Evolutionary conservation across 2,113 vertebrate genomes (phyloP).

Genomic region (Aphyosemion australe): DNA sequence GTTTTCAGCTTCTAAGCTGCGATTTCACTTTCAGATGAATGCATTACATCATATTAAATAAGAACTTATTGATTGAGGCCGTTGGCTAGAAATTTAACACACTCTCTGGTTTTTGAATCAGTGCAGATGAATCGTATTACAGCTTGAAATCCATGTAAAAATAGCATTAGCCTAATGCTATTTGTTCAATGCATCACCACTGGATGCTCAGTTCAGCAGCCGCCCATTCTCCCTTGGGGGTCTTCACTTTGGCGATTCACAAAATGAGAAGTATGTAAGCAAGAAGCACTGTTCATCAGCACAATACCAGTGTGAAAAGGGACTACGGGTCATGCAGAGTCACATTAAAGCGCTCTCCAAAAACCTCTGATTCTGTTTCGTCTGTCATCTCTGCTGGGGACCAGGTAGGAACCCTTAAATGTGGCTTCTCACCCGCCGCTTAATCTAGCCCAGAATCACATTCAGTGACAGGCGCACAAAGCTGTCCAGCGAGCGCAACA

Average conservation of each 20-base stretch:
- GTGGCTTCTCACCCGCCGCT: conserved; percentile 73
- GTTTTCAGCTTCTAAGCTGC: conserved; percentile 26
- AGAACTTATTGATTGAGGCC: too few relatives aligned
- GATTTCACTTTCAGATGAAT: conserved; percentile 38
- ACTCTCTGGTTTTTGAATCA: conserved; percentile 4
- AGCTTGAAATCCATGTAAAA: conserved; percentile 12
- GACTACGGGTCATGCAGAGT: conserved; percentile 38
- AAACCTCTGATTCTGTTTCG: conserved; percentile 58
- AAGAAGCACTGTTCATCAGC: conserved; percentile 35
- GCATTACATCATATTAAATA: too few relatives aligned
- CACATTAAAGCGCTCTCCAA: conserved; percentile 48
- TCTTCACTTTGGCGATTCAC: conserved; percentile 46
- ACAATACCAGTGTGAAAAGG: conserved; percentile 52
- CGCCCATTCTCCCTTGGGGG: conserved; percentile 34
- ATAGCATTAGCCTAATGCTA: conserved; percentile 4
- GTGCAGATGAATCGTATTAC: conserved; percentile 14
- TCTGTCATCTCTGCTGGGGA: conserved; percentile 68
- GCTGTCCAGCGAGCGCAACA: conserved; percentile 73
- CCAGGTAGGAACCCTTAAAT: conserved; percentile 77
- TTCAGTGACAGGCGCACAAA: conserved; percentile 79
- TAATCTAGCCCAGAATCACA: conserved; percentile 81
- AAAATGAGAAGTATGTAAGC: conserved; percentile 50
- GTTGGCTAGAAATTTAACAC: too few relatives aligned
- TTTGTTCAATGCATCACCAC: conserved; percentile 22
- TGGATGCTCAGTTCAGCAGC: conserved; percentile 34